phyloP scores from a whole-genome alignment of 2,797 vertebrate genomes.

The Gobio occitaniae region DNA sequence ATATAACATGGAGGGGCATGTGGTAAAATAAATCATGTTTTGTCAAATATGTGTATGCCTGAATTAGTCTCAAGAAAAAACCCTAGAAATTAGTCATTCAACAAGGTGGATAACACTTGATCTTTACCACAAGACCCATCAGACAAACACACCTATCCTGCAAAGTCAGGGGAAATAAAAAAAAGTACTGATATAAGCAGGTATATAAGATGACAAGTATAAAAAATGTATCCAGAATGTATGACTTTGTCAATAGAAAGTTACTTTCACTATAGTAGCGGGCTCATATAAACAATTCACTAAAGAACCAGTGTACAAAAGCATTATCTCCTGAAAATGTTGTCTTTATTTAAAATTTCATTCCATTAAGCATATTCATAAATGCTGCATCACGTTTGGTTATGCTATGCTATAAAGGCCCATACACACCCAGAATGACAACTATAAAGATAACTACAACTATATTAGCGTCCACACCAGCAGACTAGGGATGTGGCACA shows the following conservation, averaged over 20 bases:
- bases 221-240: constrained; percentile 49
- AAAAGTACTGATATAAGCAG: constrained; percentile 10
- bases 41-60: constrained; percentile 67
- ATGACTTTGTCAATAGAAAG: background rate
- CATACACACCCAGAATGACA: no score
- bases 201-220: constrained; percentile 52
- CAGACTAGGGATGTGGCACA: no score
- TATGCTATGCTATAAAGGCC: background rate
- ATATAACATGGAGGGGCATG: constrained; percentile 65
- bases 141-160: constrained; percentile 65
- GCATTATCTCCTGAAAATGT: background rate
- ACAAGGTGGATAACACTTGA: constrained; percentile 54
- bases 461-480: no score
- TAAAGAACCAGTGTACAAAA: background rate
- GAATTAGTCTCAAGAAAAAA: constrained; percentile 67
- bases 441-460: no score
- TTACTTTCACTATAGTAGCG: background rate
- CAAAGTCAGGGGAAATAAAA: constrained; percentile 48
- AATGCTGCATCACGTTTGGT: background rate
- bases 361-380: background rate
- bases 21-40: constrained; percentile 75
- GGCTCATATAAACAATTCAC: background rate
- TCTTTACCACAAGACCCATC: constrained; percentile 59
- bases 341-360: background rate
- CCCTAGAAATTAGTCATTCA: constrained; percentile 69